Percentiles rank a stretch among this genome's conserved stretches.
Evolutionary conservation across 2,888 invertebrate species (phyloP).

Genomic region (Erebia ligea): DNA sequence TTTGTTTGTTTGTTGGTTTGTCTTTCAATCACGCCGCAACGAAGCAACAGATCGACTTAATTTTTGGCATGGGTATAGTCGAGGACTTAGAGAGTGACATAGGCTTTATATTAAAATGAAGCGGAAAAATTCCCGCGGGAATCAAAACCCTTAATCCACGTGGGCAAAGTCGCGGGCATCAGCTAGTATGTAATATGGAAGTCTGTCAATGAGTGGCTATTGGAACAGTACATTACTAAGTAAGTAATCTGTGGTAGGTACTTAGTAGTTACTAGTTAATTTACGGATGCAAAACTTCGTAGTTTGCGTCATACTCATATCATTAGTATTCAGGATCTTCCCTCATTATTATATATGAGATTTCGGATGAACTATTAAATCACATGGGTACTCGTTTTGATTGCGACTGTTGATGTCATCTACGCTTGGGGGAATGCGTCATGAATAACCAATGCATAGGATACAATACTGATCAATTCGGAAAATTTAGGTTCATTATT

Average conservation of each 20-base stretch:
- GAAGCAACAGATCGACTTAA: too few relatives aligned
- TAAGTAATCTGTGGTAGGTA: background rate
- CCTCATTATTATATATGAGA: conserved; percentile 12
- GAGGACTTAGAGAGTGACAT: too few relatives aligned
- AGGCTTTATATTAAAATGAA: too few relatives aligned
- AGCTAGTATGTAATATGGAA: too few relatives aligned
- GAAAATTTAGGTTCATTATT: background rate
- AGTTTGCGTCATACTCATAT: conserved; percentile 12
- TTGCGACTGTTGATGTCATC: conserved; percentile 41
- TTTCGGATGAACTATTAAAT: conserved; percentile 19
- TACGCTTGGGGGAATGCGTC: conserved; percentile 36
- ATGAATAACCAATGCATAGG: conserved; percentile 35
- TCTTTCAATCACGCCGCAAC: too few relatives aligned
- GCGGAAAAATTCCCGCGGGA: too few relatives aligned
- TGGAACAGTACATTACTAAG: too few relatives aligned
- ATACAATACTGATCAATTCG: background rate
- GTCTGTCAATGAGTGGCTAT: too few relatives aligned
- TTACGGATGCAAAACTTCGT: conserved; percentile 11
- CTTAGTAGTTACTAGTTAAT: conserved; percentile 8
- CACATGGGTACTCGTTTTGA: conserved; percentile 21
- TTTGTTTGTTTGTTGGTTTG: too few relatives aligned
- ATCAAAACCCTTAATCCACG: too few relatives aligned
- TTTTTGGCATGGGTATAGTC: too few relatives aligned
- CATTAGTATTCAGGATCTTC: conserved; percentile 23
- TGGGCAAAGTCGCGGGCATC: too few relatives aligned